These are phyloP conservation scores for Anaspis maculata DNA, from an alignment of 2,888 invertebrate genomes.

Conservation along the genomic window DNA sequence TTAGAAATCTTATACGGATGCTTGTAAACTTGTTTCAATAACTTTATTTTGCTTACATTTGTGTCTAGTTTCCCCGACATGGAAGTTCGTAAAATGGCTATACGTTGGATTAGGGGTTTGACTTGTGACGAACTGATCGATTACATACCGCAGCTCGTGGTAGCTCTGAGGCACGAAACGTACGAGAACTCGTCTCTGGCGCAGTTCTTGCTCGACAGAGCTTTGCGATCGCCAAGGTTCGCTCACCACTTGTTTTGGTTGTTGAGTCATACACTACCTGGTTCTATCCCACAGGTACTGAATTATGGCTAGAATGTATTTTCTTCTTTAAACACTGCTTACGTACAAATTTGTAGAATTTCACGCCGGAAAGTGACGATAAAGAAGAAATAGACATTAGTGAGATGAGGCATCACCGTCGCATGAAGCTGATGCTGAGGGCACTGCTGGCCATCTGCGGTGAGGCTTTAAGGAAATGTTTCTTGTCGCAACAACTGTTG, in stretches of 20 bases:
- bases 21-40: slow-evolving; percentile 3
- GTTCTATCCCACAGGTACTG: slow-evolving; percentile 66
- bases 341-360: slow-evolving; percentile 1
- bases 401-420: slow-evolving; percentile 62
- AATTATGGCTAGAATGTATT: background rate
- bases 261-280: slow-evolving; percentile 74
- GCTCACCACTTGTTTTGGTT: slow-evolving; percentile 96
- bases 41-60: too few relatives aligned
- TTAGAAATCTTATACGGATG: too few relatives aligned
- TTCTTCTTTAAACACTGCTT: background rate
- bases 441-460: slow-evolving; percentile 82
- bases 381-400: slow-evolving; percentile 57
- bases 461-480: slow-evolving; percentile 68
- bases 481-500: slow-evolving; percentile 77
- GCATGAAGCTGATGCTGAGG: slow-evolving; percentile 78
- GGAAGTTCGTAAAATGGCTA: slow-evolving; percentile 77
- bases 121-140: slow-evolving; percentile 84
- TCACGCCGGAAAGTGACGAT: slow-evolving; percentile 1
- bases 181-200: slow-evolving; percentile 86
- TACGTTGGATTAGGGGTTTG: slow-evolving; percentile 70
- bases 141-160: slow-evolving; percentile 87
- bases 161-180: slow-evolving; percentile 83
- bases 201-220: slow-evolving; percentile 70
- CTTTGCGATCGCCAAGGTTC: slow-evolving; percentile 79
- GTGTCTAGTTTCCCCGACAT: slow-evolving; percentile 88